Evolutionary conservation across 2,888 invertebrate species (phyloP).

Genomic region (Meloe dianella): DNA sequence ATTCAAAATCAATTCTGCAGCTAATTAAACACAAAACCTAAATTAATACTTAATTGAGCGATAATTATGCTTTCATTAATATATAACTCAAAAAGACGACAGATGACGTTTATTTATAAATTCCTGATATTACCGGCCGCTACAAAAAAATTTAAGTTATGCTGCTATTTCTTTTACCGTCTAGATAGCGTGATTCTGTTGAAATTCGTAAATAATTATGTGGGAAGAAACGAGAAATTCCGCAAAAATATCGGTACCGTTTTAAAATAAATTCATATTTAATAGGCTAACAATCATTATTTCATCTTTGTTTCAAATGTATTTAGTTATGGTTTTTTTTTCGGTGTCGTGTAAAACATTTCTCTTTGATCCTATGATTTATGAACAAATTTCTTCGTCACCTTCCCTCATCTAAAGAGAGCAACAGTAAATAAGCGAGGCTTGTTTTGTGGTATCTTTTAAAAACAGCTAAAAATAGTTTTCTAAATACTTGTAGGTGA

Average conservation of each 20-base stretch:
- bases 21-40: not conserved
- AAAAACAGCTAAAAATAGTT: slow-evolving; percentile 42
- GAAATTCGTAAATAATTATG: not conserved
- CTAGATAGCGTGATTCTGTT: not conserved
- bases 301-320: not conserved
- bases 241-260: not conserved
- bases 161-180: not conserved
- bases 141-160: too few relatives aligned
- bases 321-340: not conserved
- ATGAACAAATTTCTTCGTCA: not conserved
- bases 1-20: not conserved
- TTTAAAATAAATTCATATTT: not conserved
- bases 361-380: slow-evolving; percentile 10
- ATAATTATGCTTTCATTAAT: too few relatives aligned
- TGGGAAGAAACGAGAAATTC: not conserved
- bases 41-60: too few relatives aligned
- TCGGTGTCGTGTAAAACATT: not conserved
- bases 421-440: slow-evolving; percentile 37
- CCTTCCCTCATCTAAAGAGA: not conserved
- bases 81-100: too few relatives aligned
- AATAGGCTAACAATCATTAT: not conserved
- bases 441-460: slow-evolving; percentile 42
- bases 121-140: not conserved
- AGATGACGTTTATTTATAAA: not conserved
- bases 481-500: slow-evolving; percentile 14